Evolutionary conservation across 2,113 vertebrate species (phyloP).

Genomic region (mouse (Mus musculus)): GRCm39 chr6:53227501-53228000

Average conservation of each 20-base stretch:
- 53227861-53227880: background rate
- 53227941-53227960: fast-evolving
- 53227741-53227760: background rate
- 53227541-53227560: background rate
- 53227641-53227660: constrained; percentile 1
- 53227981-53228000: too few relatives aligned
- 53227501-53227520: background rate
- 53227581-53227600: background rate
- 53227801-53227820: background rate
- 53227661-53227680: background rate
- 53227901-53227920: background rate
- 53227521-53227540: background rate
- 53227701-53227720: background rate
- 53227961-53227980: fast-evolving
- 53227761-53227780: background rate
- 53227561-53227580: too few relatives aligned
- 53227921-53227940: background rate
- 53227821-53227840: background rate
- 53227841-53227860: background rate
- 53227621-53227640: background rate
- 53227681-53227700: background rate
- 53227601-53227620: background rate
- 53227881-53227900: background rate
- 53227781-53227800: background rate
- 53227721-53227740: background rate